These are phyloP conservation scores for Lycaon pictus DNA, from an alignment of 2,113 vertebrate genomes.

Conservation along the genomic window DNA sequence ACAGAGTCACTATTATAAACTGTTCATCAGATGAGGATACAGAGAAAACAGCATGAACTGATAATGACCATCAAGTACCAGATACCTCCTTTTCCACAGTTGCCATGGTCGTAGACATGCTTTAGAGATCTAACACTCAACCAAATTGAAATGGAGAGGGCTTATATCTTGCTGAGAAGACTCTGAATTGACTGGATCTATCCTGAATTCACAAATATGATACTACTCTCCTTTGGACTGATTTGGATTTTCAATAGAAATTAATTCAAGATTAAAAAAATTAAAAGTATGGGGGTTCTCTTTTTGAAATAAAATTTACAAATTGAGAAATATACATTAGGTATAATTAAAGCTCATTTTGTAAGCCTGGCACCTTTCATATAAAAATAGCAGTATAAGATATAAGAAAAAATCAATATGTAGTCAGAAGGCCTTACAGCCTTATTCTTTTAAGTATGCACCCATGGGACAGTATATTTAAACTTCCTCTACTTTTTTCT, in stretches of 20 bases:
- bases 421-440: not conserved
- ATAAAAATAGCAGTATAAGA: not conserved
- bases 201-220: not conserved
- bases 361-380: not conserved
- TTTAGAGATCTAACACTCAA: not conserved
- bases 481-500: not conserved
- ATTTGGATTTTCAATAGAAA: not conserved
- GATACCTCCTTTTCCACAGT: not conserved
- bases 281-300: not conserved
- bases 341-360: not conserved
- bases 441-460: not conserved
- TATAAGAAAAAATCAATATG: not conserved
- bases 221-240: not conserved
- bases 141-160: not conserved
- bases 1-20: not conserved
- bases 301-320: conserved; percentile 27
- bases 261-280: not conserved
- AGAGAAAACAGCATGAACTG: not conserved
- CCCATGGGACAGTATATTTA: not conserved
- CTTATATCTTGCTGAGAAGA: not conserved
- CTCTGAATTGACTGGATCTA: not conserved
- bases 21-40: not conserved
- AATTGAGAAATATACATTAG: not conserved
- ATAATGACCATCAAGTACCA: not conserved
- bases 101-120: not conserved